These are phyloP conservation scores for Setipinna tenuifilis DNA, from an alignment of 2,797 vertebrate species.

Conservation along the genomic window DNA sequence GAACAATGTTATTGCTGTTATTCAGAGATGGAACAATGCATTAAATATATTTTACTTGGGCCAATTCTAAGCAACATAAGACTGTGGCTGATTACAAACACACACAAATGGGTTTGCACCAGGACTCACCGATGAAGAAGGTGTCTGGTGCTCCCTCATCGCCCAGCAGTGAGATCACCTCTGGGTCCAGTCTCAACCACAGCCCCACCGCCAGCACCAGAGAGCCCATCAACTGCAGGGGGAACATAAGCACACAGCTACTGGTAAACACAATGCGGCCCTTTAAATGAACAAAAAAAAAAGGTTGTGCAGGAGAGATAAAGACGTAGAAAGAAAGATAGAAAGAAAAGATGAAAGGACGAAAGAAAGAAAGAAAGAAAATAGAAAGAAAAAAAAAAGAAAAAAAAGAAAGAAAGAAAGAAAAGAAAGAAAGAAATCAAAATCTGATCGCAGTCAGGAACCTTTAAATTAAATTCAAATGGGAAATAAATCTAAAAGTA, in stretches of 20 bases:
- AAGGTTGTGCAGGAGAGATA: constrained; percentile 11
- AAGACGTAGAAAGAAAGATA: constrained; percentile 20
- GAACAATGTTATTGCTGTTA: background rate
- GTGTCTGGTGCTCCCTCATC: constrained; percentile 82
- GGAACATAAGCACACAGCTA: background rate
- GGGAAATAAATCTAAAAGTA: background rate
- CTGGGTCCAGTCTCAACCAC: constrained; percentile 90
- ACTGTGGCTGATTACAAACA: background rate
- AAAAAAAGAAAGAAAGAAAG: constrained; percentile 21
- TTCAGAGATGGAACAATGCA: background rate
- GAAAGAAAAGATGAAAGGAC: constrained; percentile 16
- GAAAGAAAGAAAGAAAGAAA: constrained; percentile 15
- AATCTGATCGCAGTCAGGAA: constrained; percentile 19
- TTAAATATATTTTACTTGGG: background rate
- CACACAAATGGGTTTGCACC: background rate
- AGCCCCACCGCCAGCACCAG: constrained; percentile 91
- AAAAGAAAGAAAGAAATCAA: constrained; percentile 30
- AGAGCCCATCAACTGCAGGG: constrained; percentile 85
- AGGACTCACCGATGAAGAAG: constrained; percentile 90
- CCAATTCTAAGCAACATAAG: background rate
- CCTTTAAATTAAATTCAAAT: background rate
- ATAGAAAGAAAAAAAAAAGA: constrained; percentile 18
- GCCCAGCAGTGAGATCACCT: constrained; percentile 78
- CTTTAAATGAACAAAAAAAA: background rate
- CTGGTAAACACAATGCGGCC: background rate